Conservation (phyloP, 2,113 vertebrate species). For the Psittacula cyanocephala region DNA sequence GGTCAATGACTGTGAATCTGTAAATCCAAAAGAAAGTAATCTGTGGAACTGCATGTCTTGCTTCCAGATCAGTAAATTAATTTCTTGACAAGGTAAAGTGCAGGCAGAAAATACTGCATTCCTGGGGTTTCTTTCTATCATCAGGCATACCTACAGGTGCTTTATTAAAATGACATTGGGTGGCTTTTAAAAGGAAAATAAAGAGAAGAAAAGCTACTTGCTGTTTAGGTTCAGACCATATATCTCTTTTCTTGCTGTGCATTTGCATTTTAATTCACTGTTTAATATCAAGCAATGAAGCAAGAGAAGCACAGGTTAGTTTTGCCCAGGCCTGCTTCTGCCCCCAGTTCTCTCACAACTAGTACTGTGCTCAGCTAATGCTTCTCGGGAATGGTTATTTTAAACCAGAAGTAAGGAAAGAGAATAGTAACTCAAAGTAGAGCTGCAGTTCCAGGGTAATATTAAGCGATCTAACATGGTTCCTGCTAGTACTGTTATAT, state of each 20-base stretch:
- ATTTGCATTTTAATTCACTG: conserved; percentile 59
- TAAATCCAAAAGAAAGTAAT: conserved; percentile 57
- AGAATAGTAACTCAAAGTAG: conserved; percentile 21
- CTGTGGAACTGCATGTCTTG: conserved; percentile 63
- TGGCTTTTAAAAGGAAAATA: conserved; percentile 34
- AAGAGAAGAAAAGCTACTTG: not conserved
- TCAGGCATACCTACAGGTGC: conserved; percentile 71
- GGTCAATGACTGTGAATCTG: conserved; percentile 59
- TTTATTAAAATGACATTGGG: conserved; percentile 53
- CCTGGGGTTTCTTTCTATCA: conserved; percentile 6
- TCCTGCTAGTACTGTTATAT: conserved; percentile 59
- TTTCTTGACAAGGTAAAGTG: conserved; percentile 51
- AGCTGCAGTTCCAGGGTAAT: conserved; percentile 62
- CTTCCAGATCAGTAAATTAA: conserved; percentile 61
- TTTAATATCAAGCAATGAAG: conserved; percentile 67
- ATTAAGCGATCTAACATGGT: conserved; percentile 37
- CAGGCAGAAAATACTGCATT: conserved; percentile 40
- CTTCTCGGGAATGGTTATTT: conserved; percentile 42
- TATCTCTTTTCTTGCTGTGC: conserved; percentile 70
- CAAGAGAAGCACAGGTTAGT: conserved; percentile 62
- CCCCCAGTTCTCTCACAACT: conserved; percentile 34
- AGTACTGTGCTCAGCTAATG: conserved; percentile 67
- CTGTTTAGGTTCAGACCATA: conserved; percentile 52
- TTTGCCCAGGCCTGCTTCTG: conserved; percentile 41
- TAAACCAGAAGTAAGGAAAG: not conserved